These are phyloP conservation scores for Dromiciops gliroides DNA, from an alignment of 2,113 vertebrate species.

Conservation along the genomic window DNA sequence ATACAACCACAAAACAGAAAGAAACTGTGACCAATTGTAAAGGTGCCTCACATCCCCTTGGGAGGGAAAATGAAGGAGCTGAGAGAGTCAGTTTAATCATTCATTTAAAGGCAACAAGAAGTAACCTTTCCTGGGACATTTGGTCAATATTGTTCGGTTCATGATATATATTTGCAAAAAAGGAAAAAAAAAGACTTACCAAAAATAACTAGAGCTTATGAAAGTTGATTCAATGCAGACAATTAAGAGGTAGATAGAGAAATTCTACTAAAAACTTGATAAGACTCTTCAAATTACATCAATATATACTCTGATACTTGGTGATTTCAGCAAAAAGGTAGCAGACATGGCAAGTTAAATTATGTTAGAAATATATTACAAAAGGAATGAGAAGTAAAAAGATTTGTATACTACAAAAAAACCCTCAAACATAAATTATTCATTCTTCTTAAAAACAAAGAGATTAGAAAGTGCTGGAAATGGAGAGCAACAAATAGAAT, in stretches of 20 bases:
- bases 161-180: background rate
- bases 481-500: background rate
- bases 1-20: too few species aligned
- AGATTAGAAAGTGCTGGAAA: background rate
- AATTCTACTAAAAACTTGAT: background rate
- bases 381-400: background rate
- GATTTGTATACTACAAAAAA: background rate
- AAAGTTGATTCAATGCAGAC: background rate
- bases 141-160: background rate
- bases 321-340: background rate
- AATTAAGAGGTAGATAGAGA: background rate
- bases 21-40: background rate
- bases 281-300: background rate
- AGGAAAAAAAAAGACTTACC: too few species aligned
- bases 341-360: background rate
- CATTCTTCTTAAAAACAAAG: background rate
- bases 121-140: background rate
- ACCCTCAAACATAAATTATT: background rate
- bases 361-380: background rate
- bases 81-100: too few species aligned
- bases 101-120: too few species aligned
- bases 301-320: background rate
- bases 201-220: background rate
- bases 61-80: background rate
- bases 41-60: background rate